phyloP scores from a whole-genome alignment of 2,113 vertebrate species.

The Bufo gargarizans region DNA sequence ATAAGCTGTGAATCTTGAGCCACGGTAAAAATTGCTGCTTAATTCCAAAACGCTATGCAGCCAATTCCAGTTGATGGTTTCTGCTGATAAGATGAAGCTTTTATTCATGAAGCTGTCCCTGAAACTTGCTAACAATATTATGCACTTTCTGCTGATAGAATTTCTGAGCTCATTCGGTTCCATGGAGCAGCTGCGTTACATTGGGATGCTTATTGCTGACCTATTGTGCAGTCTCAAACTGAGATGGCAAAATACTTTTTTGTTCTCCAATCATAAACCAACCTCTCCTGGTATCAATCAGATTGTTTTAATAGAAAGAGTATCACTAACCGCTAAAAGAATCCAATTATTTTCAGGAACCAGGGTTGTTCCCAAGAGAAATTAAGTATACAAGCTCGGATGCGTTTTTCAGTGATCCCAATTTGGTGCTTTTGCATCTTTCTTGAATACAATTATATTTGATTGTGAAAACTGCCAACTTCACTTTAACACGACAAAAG shows the following conservation, averaged over 20 bases:
- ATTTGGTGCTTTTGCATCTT: conserved; percentile 41
- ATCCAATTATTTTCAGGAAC: conserved; percentile 51
- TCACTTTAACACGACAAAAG: conserved; percentile 6
- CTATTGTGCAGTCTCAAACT: not conserved
- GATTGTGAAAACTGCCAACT: conserved; percentile 2
- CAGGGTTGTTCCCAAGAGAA: conserved; percentile 29
- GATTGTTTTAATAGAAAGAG: conserved; percentile 27
- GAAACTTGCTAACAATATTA: conserved; percentile 6
- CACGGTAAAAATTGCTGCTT: conserved; percentile 14
- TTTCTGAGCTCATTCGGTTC: not conserved
- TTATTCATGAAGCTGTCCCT: conserved; percentile 36
- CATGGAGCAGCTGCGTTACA: not conserved
- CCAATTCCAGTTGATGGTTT: conserved; percentile 28
- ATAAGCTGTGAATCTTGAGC: too few species aligned
- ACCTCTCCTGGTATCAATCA: conserved; percentile 17
- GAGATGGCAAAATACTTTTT: not conserved
- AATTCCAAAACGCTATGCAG: not conserved
- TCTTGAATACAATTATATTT: conserved; percentile 30
- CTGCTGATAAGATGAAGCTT: conserved; percentile 30
- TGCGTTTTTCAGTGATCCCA: conserved; percentile 22
- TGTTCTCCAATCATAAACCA: not conserved
- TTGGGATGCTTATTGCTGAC: not conserved
- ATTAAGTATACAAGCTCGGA: conserved; percentile 51
- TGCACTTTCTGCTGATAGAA: conserved; percentile 18
- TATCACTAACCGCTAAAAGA: conserved; percentile 36